phyloP scores from a whole-genome alignment of 23 tunicate genomes.

The Styela clava region DNA sequence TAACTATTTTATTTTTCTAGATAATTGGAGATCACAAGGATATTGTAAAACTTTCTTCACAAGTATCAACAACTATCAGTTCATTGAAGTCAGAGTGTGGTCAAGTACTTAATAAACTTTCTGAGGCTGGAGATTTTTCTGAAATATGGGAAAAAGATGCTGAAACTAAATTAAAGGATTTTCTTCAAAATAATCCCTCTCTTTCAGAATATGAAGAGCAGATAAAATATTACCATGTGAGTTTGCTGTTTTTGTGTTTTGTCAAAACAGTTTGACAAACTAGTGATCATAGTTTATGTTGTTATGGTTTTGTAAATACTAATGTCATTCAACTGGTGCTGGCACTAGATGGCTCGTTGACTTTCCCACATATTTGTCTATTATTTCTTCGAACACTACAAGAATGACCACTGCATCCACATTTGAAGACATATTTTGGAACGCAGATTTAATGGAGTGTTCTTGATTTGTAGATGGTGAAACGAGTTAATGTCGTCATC shows the following conservation, averaged over 20 bases:
- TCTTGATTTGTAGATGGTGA: no score
- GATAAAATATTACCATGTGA: conserved; percentile 55
- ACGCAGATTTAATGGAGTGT: no score
- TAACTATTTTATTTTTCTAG: conserved; percentile 14
- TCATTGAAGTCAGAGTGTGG: conserved; percentile 73
- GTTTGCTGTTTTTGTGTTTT: not conserved
- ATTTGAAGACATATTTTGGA: no score
- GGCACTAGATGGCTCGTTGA: no score
- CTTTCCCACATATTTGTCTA: no score
- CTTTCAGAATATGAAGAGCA: conserved; percentile 79
- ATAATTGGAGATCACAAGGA: conserved; percentile 73
- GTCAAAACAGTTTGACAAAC: not conserved
- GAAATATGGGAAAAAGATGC: conserved; percentile 93
- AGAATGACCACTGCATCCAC: no score
- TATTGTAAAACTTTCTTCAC: conserved; percentile 58
- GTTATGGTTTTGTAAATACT: no score
- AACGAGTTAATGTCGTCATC: no score
- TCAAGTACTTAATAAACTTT: conserved; percentile 43
- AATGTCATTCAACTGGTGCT: no score
- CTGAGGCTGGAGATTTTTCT: conserved; percentile 58
- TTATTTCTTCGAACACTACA: no score
- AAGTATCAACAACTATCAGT: conserved; percentile 47
- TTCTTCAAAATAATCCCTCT: conserved; percentile 61
- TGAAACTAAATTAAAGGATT: conserved; percentile 58
- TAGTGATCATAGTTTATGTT: not conserved